Base-by-base conservation (phyloP, 1,140 invertebrate species). In the Philopotamus ludificatus region DNA sequence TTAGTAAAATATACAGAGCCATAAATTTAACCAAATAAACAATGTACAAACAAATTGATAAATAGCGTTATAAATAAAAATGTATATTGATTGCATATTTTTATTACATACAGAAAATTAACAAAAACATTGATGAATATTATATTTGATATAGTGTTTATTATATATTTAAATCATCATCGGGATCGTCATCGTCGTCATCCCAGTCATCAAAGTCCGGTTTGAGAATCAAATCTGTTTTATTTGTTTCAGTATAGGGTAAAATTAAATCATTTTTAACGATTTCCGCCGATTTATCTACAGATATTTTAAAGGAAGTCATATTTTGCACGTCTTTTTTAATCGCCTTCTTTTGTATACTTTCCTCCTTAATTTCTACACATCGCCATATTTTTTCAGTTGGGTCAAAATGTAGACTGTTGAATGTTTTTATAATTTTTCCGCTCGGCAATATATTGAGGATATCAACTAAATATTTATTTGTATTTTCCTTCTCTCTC, bases 161-260 rank as follows among this genome's bases (percentile, higher is more conserved):
- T 77, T 74, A 85, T 71, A 85, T 82, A 76, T 84, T 81, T 58
- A 85, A 74, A 71, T 85, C 84, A 74, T 85, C 83, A 80, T 85
- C 84, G 10, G 84, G 84, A 73, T 85, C 84, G 75, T 85, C 84
- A 72, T 84, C 84, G 28, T 34, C n/a, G n/a, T n/a, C n/a, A 73
- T 85, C 84, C 83, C 83, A 85, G 70, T 85, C 84, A 74, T 85
- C 83, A 53, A 78, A 80, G 76, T 85, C 83, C 10, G 83, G 80
- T 62, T 83, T 74, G 15, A 85, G 80, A 72, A 81, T 79, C 9
- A 79, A 79, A 49, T 78, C 74, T 15, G 77, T 77, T 54, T 76
- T 75, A 72, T 77, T 75, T 21, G 75, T 75, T 70, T 77, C 79
- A 74, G 80, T 80, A 68, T 84, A 85, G 1, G 84, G 84, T 47